These are phyloP conservation scores for Gymnocypris eckloni DNA, from an alignment of 2,797 vertebrate genomes.

Conservation along the genomic window DNA sequence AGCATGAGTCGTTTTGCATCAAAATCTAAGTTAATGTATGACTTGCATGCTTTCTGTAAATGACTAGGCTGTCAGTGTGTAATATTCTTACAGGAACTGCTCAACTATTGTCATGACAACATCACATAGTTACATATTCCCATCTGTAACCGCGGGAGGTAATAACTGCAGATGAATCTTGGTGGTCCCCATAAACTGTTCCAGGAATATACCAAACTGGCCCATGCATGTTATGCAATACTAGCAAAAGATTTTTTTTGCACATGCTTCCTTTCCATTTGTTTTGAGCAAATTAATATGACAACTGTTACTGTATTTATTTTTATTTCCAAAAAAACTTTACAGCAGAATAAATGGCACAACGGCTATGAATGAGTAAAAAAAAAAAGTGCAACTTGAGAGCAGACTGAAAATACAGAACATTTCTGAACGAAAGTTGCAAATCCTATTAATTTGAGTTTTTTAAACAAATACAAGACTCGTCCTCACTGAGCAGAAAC, in stretches of 20 bases:
- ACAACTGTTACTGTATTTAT: neutral
- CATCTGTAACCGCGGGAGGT: constrained; percentile 41
- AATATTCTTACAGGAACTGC: constrained; percentile 40
- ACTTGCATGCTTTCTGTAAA: constrained; percentile 24
- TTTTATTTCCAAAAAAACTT: constrained; percentile 37
- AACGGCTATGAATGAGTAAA: constrained; percentile 17
- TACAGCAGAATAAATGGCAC: constrained; percentile 45
- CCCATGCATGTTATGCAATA: constrained; percentile 39
- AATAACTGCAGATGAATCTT: constrained; percentile 45
- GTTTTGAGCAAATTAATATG: neutral
- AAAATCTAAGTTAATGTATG: neutral
- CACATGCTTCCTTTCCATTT: neutral
- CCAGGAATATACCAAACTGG: constrained; percentile 49
- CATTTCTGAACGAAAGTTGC: neutral
- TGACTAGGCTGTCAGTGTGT: constrained; percentile 3
- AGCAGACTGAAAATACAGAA: constrained; percentile 10
- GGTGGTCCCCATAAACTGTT: constrained; percentile 40
- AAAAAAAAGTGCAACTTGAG: constrained; percentile 39
- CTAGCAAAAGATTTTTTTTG: constrained; percentile 1
- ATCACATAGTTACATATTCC: constrained; percentile 44
- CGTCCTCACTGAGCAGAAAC: neutral
- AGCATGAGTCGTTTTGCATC: neutral
- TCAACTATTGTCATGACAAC: constrained; percentile 43
- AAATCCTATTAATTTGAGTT: constrained; percentile 6
- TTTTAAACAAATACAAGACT: neutral